Conservation (phyloP, 1,140 invertebrate genomes). For the Scaptomyza hsui region DNA sequence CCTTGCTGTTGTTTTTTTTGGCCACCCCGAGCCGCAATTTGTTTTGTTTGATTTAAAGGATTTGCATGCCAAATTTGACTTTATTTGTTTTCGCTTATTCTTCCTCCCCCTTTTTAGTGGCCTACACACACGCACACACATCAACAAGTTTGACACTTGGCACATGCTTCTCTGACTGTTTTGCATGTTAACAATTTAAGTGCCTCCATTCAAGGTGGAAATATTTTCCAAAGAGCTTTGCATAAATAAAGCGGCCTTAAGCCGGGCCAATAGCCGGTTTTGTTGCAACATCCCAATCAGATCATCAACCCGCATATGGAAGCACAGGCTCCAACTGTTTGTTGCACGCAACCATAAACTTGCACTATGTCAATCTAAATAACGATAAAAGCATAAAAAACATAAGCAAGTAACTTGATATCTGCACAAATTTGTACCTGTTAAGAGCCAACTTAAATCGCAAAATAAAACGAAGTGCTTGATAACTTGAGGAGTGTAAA, state of each 20-base stretch:
- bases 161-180: conserved; percentile 47
- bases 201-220: conserved; percentile 51
- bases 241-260: conserved; percentile 50
- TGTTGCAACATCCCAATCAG: conserved; percentile 35
- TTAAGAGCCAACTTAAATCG: background rate
- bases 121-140: conserved; percentile 30
- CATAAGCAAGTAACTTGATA: conserved; percentile 46
- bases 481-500: conserved; percentile 13
- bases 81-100: conserved; percentile 67
- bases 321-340: conserved; percentile 44
- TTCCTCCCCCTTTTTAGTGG: conserved; percentile 14
- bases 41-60: conserved; percentile 76
- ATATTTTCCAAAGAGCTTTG: conserved; percentile 55
- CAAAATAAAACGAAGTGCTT: background rate
- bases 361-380: conserved; percentile 10
- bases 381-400: conserved; percentile 23
- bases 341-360: conserved; percentile 39
- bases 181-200: conserved; percentile 58
- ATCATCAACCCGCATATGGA: conserved; percentile 33
- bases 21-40: conserved; percentile 45
- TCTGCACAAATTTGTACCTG: conserved; percentile 18
- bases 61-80: conserved; percentile 77
- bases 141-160: conserved; percentile 57
- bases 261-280: conserved; percentile 31
- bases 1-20: conserved; percentile 37